Base-by-base conservation (phyloP, 2,888 invertebrate genomes). In the Lordiphosa fenestrarum region DNA sequence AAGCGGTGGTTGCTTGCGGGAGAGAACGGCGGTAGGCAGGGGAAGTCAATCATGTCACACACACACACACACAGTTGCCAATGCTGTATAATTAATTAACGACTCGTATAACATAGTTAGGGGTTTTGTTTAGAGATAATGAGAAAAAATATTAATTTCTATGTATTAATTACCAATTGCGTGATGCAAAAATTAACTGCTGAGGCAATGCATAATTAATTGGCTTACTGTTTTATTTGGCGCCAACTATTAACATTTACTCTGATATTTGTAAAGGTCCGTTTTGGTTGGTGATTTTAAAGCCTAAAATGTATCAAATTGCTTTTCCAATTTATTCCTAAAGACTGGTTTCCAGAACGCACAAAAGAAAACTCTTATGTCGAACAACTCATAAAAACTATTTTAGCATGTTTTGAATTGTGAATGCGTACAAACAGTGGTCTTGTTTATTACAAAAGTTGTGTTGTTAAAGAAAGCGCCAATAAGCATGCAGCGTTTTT, bases 21-120 rank as follows among this genome's bases (percentile, higher is more conserved):
- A 1, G 5, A 15, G n/a, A 38, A 21, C 13, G 49, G 4, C 6
- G 10, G 46, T 12, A 10, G 21, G 49, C 12, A 13, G 15, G 48
- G 62, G 52, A 60, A 71, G 66, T 71, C 69, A 69, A 63, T 74
- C 69, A 73, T 64, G 65, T 56, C 63, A 38, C 48, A 41, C 30
- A 46, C 41, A 50, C 12, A 19, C 6, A 33, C 25, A 33, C 13
- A 46, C 25, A 15, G 39, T 50, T 53, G 35, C 44, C 50, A 48
- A 49, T 64, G 51, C 41, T 38, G 53, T 37, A 57, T 67, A 73
- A 74, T 71, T 74, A 71, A 75, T 81, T 66, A 73, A 39, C 23
- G 54, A 46, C 53, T 49, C 52, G 46, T 53, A 53, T 49, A 65
- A 50, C 41, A 50, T 50, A 49, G 46, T 38, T 38, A 49, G 19